Base-by-base conservation (phyloP, 2,888 invertebrate species). In the Ephialtes manifestator region DNA sequence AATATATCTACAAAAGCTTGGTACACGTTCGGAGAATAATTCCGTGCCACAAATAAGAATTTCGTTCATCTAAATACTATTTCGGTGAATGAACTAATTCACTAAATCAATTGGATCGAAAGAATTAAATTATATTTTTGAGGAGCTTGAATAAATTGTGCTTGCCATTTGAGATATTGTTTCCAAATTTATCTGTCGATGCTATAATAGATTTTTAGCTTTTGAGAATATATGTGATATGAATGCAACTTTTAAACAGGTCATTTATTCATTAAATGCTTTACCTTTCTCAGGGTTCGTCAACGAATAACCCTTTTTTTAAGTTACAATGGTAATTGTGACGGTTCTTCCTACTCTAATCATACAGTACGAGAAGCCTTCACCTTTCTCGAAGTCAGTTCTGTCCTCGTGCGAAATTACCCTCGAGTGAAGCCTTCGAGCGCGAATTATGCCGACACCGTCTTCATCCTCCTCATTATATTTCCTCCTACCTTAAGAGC, bases 381-480 rank as follows among this genome's bases (percentile, higher is more conserved):
- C 63, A 39, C 63, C 63, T 72, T 55, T 60, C 60, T 51, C 53
- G 15, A 39, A 70, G 48, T 18, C 68, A 8, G 13, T 58, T 72
- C 55, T 55, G 55, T 75, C 51, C 60, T 81, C 68, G 70, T 88
- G 88, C 88, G 83, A 89, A 88, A 90, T 89, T 89, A 88, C 87
- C 83, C 85, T 79, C 83, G 79, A 87, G 86, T 51, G 68, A 88
- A 86, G 86, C 81, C 88, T 88, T 89, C 86, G 87, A 87, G 86
- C 85, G 87, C 88, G 88, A 91, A 91, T 91, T 90, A 90, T 87
- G 88, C 88, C 87, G 86, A 72, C 87, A 86, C 87, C 86, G 89
- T 88, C 89, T 88, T 89, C 89, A 88, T 89, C 87, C 88, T 88
- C 83, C 90, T 90, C 90, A 90, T 91, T 89, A 90, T 89, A 81